Conservation (phyloP, 2,888 invertebrate genomes). For the Cryptus viduatorius region DNA sequence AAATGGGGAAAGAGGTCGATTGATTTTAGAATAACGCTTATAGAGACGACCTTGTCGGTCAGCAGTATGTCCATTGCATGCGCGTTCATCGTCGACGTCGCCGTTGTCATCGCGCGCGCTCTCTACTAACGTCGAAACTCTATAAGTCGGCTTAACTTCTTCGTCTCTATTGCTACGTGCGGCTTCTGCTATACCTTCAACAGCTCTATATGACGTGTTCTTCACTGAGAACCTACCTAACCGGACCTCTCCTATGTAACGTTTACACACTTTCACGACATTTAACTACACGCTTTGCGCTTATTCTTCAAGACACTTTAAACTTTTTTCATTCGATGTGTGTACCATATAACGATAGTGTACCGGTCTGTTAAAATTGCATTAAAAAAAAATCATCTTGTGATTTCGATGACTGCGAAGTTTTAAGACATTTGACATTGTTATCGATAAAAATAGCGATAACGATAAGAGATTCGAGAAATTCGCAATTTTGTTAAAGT, state of each 20-base stretch:
- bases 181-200: constrained; percentile 32
- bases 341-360: neutral
- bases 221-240: neutral
- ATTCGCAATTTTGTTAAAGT: neutral
- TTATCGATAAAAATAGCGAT: constrained; percentile 25
- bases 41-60: constrained; percentile 51
- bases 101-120: neutral
- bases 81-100: constrained; percentile 27
- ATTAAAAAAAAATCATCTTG: neutral
- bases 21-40: constrained; percentile 42
- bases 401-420: constrained; percentile 5
- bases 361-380: neutral
- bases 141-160: constrained; percentile 54
- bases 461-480: neutral
- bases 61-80: constrained; percentile 20
- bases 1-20: constrained; percentile 14
- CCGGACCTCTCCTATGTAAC: neutral
- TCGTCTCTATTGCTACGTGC: constrained; percentile 45
- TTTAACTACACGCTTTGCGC: constrained; percentile 8
- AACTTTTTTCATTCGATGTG: neutral
- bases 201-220: neutral
- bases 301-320: neutral
- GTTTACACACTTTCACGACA: neutral
- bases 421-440: constrained; percentile 6
- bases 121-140: constrained; percentile 40